Evolutionary conservation across 2,888 invertebrate species (phyloP), one percentile per base, ranked within the genome.

Genomic region (Drosophila melanocephala): DNA sequence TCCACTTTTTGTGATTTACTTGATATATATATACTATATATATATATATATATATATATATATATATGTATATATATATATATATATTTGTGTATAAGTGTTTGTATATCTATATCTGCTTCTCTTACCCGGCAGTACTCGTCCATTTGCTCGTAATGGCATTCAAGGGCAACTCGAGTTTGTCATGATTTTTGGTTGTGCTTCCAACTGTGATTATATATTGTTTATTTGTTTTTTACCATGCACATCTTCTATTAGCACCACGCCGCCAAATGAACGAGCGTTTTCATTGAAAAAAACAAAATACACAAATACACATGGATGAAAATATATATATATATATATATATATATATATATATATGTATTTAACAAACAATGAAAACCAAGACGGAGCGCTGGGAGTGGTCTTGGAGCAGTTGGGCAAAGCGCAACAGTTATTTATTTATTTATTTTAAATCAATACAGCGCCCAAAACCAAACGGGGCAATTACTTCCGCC

Each of bases 221-320:
- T 72, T 64, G 56, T 69, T 69, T 57, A 47, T 22, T 47, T 63
- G 59, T 72, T 81, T 75, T 72, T 57, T 83, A 72, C 78, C 74
- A 53, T 53, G 55, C 60, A 65, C 66, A 67, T 72, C 63, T 72
- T 87, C 84, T 82, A 85, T 86, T 86, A 89, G 74, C 85, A 89
- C 85, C 70, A 57, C 39, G 59, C 59, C 62, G 85, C 26, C 72
- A 89, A 81, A 62, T 68, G 60, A 60, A 53, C 55, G 44, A 65
- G 35, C 39, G 30, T 68, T 72, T 50, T 64, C 28, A 55, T 53
- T 59, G 47, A 60, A 39, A 26, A 35, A 39, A n/a, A 35, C 56
- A 10, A 28, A 26, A 16, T 26, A 26, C 47, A 16, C 47, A 47
- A 22, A 47, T 14, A 44, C 12, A 1, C 22, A 47, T 9, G 1